Conservation (phyloP, 1,140 invertebrate species). For the Ceratitis capitata region DNA sequence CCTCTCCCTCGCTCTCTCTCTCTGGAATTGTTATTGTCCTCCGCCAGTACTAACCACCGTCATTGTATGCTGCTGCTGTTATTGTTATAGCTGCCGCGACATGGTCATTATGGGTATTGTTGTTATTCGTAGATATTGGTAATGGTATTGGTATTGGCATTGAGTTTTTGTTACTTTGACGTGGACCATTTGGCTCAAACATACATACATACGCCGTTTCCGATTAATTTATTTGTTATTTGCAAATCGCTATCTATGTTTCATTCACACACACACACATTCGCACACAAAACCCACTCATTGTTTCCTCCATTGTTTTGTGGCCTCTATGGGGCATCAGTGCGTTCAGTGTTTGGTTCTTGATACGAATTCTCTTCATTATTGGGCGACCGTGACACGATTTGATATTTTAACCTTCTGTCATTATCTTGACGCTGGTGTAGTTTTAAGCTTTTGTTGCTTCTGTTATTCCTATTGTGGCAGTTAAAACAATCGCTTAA, state of each 20-base stretch:
- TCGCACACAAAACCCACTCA: neutral
- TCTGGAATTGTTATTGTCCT: neutral
- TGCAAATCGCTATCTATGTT: neutral
- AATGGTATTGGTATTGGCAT: too few relatives aligned
- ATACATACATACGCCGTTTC: constrained; percentile 1
- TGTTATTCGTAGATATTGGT: neutral
- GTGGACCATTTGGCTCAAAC: neutral
- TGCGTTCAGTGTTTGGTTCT: neutral
- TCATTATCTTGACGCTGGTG: neutral
- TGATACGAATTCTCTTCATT: neutral
- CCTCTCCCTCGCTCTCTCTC: neutral
- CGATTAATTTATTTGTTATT: constrained; percentile 10
- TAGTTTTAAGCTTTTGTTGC: neutral
- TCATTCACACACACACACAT: neutral
- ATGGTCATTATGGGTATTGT: constrained; percentile 3
- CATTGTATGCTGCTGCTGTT: neutral
- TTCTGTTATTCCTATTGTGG: neutral
- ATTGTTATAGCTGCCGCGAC: constrained; percentile 2
- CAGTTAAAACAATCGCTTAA: neutral
- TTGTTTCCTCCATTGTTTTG: neutral
- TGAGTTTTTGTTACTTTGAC: neutral
- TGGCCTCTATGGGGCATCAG: neutral
- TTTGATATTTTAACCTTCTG: neutral
- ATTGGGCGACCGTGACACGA: neutral
- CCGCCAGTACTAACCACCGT: neutral